Base-by-base conservation (phyloP, 2,888 invertebrate species). In the Lepetodrilus schrolli region DNA sequence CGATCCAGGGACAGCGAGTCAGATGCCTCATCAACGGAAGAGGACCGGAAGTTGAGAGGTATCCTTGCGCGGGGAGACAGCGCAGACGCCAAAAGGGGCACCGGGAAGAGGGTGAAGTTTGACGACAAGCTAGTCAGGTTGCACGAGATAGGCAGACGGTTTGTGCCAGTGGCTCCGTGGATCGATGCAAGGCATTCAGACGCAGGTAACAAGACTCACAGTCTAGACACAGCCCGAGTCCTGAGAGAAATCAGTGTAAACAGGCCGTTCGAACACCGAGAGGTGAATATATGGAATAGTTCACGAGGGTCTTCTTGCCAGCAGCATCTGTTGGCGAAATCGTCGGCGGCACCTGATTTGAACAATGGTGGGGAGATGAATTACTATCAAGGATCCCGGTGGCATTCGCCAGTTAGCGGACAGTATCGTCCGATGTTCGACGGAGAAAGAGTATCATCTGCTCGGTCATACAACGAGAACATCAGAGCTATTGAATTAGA, bases 21-120 rank as follows among this genome's bases (percentile, higher is more conserved):
- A 1, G 68, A 68, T 34, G n/a, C 43, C 17, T 68, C 68, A 0
- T 68, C 68, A 21, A 47, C 43, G 4, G 68, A 68, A 23, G 68
- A 68, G 26, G 47, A 23, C 26, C 43, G 47, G 68, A 47, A 68
- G 34, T 66, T 72, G 20, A 38, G 72, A 13, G 72, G 72, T 20
- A 72, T 72, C 20, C 72, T 72, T 20, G 47, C 72, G 13, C 23
- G 34, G 17, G 20, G 49, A 5, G 72, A 58, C 23, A 65, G 51
- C 37, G 68, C 43, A 1, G 48, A 30, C 21, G 26, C 65, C 20
- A 43, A 65, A 30, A 66, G 30, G 10, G 70, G 73, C 36, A 70
- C 70, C 3, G 66, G 70, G 17, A 75, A 75, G 37, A 69, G 73
- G 48, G 75, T 75, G 2, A 73, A 75, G 66, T 75, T 75, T 65